Conservation (phyloP, 2,797 vertebrate species). For the Sciurus carolinensis region DNA sequence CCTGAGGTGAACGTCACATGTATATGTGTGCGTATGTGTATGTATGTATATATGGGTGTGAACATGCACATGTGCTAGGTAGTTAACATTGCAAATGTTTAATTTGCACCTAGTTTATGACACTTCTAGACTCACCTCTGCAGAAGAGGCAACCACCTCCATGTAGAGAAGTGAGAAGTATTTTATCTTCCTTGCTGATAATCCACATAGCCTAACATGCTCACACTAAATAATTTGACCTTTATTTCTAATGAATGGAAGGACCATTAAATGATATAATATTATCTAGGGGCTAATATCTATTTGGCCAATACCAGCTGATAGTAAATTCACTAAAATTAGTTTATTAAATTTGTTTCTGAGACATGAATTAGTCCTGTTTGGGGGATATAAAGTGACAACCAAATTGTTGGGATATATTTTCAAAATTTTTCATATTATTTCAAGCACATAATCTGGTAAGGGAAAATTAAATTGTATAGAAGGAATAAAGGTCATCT, state of each 20-base stretch:
- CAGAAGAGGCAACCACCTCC: neutral
- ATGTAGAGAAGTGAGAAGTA: neutral
- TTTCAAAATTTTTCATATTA: neutral
- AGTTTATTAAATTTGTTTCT: slow-evolving; percentile 43
- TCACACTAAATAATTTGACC: neutral
- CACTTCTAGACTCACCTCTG: neutral
- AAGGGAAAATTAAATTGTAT: neutral
- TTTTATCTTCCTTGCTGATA: neutral
- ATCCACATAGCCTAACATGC: neutral
- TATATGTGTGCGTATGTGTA: neutral
- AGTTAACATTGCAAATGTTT: neutral
- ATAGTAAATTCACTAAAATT: slow-evolving; percentile 46
- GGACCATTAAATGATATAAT: neutral
- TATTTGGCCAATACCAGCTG: neutral
- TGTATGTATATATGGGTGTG: neutral
- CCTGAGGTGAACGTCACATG: neutral
- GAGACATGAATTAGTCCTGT: neutral
- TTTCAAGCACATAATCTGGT: neutral
- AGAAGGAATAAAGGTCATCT: neutral
- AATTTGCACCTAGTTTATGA: neutral
- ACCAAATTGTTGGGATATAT: neutral
- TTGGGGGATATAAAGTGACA: neutral
- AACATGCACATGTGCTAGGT: neutral
- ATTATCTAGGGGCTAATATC: neutral
- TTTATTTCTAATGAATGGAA: slow-evolving; percentile 35